Conservation (phyloP, 2,797 vertebrate species). For the Falco peregrinus region DNA sequence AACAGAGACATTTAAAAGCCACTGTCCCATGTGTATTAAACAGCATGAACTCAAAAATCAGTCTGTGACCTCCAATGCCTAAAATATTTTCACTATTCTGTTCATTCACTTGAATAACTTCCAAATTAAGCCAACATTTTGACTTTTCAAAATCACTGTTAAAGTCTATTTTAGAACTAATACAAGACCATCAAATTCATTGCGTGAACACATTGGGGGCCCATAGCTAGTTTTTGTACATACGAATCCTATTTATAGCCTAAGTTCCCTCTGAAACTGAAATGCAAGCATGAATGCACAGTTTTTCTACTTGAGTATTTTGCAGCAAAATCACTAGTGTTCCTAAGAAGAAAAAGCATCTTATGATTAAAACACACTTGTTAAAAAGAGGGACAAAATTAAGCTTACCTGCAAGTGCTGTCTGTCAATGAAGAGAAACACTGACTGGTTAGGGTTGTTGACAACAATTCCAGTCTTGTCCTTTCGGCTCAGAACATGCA, state of each 20-base stretch:
- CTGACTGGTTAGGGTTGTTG: conserved; percentile 99
- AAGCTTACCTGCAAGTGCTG: conserved; percentile 95
- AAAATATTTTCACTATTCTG: not conserved
- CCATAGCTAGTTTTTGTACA: not conserved
- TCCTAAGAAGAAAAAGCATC: not conserved
- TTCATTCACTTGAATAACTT: not conserved
- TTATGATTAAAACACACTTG: not conserved
- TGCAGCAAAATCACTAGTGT: not conserved
- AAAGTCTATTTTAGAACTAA: not conserved
- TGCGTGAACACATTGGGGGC: not conserved
- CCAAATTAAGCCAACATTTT: not conserved
- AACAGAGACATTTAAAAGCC: not conserved
- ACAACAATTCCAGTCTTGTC: conserved; percentile 99
- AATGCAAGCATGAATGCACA: not conserved
- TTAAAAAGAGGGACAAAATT: not conserved
- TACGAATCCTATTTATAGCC: not conserved
- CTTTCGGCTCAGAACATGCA: conserved; percentile 97
- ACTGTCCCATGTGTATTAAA: not conserved
- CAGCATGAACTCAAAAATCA: not conserved
- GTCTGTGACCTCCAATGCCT: not conserved
- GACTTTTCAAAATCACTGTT: not conserved
- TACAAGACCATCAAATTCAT: not conserved
- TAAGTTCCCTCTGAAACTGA: not conserved
- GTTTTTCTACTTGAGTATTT: not conserved
- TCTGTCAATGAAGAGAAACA: conserved; percentile 99